phyloP scores from a whole-genome alignment of 1,140 invertebrate species.

The Drosophila murphyi region DNA sequence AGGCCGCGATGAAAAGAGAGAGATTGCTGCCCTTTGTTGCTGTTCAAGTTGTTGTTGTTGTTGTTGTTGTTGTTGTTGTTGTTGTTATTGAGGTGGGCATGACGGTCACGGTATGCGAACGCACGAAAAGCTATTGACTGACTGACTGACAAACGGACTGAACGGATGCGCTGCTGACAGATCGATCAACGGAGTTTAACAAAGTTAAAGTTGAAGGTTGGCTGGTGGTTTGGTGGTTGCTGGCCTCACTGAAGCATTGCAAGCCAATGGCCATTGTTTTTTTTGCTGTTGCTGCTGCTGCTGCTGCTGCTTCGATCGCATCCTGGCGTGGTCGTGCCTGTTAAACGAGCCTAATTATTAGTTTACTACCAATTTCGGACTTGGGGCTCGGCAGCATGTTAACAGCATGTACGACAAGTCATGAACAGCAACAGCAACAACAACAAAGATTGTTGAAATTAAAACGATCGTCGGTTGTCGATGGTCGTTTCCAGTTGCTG shows the following conservation, averaged over 20 bases:
- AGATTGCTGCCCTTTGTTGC: constrained; percentile 35
- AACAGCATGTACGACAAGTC: constrained; percentile 76
- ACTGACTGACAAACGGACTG: constrained; percentile 38
- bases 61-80: constrained; percentile 10
- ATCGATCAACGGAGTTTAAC: constrained; percentile 64
- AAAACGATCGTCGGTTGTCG: constrained; percentile 46
- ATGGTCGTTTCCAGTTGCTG: constrained; percentile 31
- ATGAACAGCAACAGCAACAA: constrained; percentile 48
- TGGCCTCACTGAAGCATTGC: constrained; percentile 28
- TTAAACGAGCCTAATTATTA: constrained; percentile 80
- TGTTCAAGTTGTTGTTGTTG: constrained; percentile 17
- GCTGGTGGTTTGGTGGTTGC: constrained; percentile 21
- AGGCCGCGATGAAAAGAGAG: constrained; percentile 65
- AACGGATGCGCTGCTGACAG: constrained; percentile 64
- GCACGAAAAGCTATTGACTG: constrained; percentile 76
- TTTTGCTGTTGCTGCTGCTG: neutral
- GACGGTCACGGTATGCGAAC: constrained; percentile 80
- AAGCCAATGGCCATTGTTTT: constrained; percentile 14
- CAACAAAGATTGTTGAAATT: constrained; percentile 9
- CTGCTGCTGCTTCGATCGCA: constrained; percentile 19
- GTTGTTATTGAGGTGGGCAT: constrained; percentile 54
- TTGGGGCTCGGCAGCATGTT: constrained; percentile 58
- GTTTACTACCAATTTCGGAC: constrained; percentile 73
- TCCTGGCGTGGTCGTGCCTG: constrained; percentile 55
- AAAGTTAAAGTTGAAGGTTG: constrained; percentile 74